Evolutionary conservation across 2,797 vertebrate species (phyloP).

Genomic region (Pantherophis vulpinus): DNA sequence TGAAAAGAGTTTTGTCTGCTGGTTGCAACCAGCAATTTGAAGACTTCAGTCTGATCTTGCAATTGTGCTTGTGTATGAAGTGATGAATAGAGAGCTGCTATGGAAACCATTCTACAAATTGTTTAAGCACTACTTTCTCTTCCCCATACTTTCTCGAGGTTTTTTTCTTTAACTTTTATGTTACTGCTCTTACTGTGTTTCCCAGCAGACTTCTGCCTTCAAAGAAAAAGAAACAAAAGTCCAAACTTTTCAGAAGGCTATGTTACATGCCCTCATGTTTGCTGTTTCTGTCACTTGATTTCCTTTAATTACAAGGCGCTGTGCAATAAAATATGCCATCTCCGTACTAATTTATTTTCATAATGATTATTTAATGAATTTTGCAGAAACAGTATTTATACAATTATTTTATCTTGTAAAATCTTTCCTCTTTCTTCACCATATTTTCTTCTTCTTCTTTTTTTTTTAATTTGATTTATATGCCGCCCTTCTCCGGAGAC

Average conservation of each 20-base stretch:
- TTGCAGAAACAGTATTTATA: background rate
- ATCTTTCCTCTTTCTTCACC: background rate
- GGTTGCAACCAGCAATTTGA: background rate
- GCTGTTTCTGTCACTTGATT: conserved; percentile 5
- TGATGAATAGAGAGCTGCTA: conserved; percentile 8
- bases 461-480: too few relatives aligned
- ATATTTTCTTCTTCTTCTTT: background rate
- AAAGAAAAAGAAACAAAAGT: background rate
- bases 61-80: background rate
- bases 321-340: background rate
- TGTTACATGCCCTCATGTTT: background rate
- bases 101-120: conserved; percentile 9
- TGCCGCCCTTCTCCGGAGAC: too few relatives aligned
- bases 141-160: background rate
- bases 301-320: background rate
- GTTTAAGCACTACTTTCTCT: background rate
- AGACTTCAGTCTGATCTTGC: background rate
- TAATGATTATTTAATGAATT: conserved; percentile 1
- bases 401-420: background rate
- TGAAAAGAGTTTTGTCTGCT: background rate
- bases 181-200: background rate
- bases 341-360: background rate
- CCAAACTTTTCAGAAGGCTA: conserved; percentile 10
- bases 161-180: background rate
- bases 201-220: background rate